A percentile compares a stretch with the other conserved stretches of the same genome.
These are phyloP conservation scores for Holocentrus rufus DNA, from an alignment of 2,797 vertebrate genomes.

Conservation along the genomic window DNA sequence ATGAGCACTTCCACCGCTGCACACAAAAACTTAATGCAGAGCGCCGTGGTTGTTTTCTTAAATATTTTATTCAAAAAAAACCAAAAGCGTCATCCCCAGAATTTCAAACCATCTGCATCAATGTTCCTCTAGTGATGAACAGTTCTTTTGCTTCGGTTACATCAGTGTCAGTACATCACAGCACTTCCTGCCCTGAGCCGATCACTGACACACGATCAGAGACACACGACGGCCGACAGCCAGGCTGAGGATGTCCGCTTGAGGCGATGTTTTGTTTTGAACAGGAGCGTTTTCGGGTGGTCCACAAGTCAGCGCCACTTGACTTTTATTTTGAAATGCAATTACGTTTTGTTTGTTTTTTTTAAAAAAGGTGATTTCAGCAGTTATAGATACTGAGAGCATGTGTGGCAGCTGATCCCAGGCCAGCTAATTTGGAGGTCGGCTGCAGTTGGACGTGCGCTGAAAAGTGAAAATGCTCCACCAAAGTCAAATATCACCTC, in stretches of 20 bases:
- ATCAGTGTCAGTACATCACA: constrained; percentile 23
- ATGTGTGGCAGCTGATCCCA: no score
- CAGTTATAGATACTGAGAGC: not conserved
- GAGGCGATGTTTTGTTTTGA: not conserved
- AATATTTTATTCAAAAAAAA: constrained; percentile 85
- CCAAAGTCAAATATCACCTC: not conserved
- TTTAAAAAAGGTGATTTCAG: not conserved
- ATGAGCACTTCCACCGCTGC: not conserved
- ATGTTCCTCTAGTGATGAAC: constrained; percentile 54
- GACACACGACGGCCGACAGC: not conserved
- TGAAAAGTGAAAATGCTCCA: not conserved
- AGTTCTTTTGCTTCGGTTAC: constrained; percentile 25
- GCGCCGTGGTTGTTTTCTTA: constrained; percentile 61
- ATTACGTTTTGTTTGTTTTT: not conserved
- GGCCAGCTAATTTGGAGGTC: not conserved
- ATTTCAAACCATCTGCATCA: constrained; percentile 85
- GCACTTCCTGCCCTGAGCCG: not conserved
- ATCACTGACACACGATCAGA: not conserved
- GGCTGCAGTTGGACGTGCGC: not conserved
- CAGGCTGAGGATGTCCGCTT: constrained; percentile 3
- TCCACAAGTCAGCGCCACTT: no score
- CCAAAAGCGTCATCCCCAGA: constrained; percentile 71
- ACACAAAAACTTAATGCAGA: not conserved
- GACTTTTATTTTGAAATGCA: not conserved
- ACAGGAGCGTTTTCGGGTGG: no score